Percentiles rank a stretch among this genome's conserved stretches.
Evolutionary conservation across 2,113 vertebrate species (phyloP).

Genomic region (Gymnorhina tibicen): DNA sequence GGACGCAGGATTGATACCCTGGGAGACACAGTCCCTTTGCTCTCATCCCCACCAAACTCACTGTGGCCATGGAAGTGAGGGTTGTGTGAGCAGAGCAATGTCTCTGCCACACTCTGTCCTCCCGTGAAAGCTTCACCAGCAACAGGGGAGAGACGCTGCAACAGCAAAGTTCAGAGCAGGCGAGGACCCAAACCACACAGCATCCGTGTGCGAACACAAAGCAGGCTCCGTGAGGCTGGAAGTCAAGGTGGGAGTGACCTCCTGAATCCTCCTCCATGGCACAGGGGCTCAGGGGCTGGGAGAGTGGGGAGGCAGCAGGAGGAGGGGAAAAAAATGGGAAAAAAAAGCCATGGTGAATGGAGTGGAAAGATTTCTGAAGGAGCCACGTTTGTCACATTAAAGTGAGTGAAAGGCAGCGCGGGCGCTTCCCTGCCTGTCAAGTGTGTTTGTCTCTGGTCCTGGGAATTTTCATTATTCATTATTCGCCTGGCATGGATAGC

Average conservation of each 20-base stretch:
- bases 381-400: slow-evolving; percentile 45
- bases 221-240: rapidly evolving
- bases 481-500: slow-evolving; percentile 22
- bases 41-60: neutral
- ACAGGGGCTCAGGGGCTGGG: neutral
- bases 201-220: neutral
- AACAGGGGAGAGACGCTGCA: neutral
- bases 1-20: neutral
- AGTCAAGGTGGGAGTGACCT: neutral
- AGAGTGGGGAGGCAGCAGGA: neutral
- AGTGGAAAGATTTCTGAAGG: slow-evolving; percentile 38
- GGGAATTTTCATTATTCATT: slow-evolving; percentile 76
- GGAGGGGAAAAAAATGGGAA: too few species aligned
- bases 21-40: rapidly evolving
- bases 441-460: slow-evolving; percentile 59
- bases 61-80: rapidly evolving
- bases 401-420: slow-evolving; percentile 46
- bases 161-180: neutral
- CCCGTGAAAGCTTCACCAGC: neutral
- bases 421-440: slow-evolving; percentile 54
- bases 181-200: neutral
- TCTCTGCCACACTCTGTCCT: neutral
- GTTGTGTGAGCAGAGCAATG: rapidly evolving
- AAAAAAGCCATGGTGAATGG: neutral
- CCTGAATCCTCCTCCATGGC: neutral